Conservation (phyloP, 2,888 invertebrate species). For the Spicauda simplicius region DNA sequence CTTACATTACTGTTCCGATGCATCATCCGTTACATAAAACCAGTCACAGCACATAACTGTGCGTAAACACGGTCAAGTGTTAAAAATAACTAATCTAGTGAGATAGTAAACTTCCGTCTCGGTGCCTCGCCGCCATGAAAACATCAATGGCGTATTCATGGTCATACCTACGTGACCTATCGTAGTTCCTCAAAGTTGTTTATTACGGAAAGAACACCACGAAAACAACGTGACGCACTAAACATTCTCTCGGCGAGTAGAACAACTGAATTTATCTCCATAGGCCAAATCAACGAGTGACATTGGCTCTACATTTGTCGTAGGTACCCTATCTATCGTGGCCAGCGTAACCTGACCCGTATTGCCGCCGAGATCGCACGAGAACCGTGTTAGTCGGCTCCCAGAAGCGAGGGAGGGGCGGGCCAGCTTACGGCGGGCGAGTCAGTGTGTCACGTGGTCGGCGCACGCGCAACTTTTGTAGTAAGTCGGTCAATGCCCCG, state of each 20-base stretch:
- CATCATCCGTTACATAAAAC: conserved; percentile 33
- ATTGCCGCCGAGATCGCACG: conserved; percentile 18
- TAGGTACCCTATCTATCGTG: conserved; percentile 55
- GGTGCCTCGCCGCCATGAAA: not conserved
- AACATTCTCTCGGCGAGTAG: conserved; percentile 49
- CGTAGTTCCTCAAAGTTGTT: conserved; percentile 36
- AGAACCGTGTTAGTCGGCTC: conserved; percentile 26
- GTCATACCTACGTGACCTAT: conserved; percentile 33
- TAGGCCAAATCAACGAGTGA: conserved; percentile 64
- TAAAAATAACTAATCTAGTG: conserved; percentile 12
- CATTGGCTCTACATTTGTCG: conserved; percentile 78
- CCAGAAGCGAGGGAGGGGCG: conserved; percentile 34
- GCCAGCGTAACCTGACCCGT: conserved; percentile 50
- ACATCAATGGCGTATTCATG: conserved; percentile 26
- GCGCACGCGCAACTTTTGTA: conserved; percentile 78
- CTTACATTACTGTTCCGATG: conserved; percentile 20
- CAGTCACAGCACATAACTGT: conserved; percentile 22
- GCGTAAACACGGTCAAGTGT: conserved; percentile 23
- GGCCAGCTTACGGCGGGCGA: conserved; percentile 54
- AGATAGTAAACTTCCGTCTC: conserved; percentile 17
- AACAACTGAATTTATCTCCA: conserved; percentile 61
- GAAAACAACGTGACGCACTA: conserved; percentile 35
- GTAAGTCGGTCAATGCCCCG: conserved; percentile 82
- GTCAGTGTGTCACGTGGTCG: conserved; percentile 80
- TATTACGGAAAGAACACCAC: conserved; percentile 39